Base-by-base conservation (phyloP, 2,888 invertebrate species). In the Listrodromus nycthemerus region DNA sequence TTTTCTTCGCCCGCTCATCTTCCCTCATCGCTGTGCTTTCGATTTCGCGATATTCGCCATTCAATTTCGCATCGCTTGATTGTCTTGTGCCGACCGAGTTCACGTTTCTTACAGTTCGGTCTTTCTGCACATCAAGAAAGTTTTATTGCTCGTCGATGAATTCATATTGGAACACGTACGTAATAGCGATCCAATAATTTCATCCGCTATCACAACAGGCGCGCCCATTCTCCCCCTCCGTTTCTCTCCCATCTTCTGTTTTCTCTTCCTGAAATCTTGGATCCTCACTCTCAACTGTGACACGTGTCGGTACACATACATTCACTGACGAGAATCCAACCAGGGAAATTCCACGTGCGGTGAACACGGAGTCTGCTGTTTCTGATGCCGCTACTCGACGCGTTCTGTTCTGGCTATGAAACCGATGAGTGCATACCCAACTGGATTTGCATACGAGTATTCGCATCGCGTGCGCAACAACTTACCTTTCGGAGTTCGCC, bases 391-490 rank as follows among this genome's bases (percentile, higher is more conserved):
- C 71, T 79, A 70, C 61, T 75, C 58, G 37, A 55, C n/a, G 74
- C 33, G 45, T 63, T 67, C 73, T 37, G 73, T 73, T 73, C 77
- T 55, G 24, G 58, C 30, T 69, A 55, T 48, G 74, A 58, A 67
- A 67, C 37, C 78, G 74, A 66, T 87, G 86, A 90, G 89, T 89
- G 89, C 89, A 90, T 80, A 81, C 89, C 86, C 89, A 85, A 90
- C 88, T 88, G 87, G 87, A 92, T 92, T 92, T 92, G 88, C 92
- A 91, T 92, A 90, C 89, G 90, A 91, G 91, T 90, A 81, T 84
- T 91, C 89, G 88, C 88, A 89, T 91, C 86, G 83, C 77, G 75
- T 27, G 61, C 30, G 27, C 30, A n/a, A 30, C 61, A 27, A 27
- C 16, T 78, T 77, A 50, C 50, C 84, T 73, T 66, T 33, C 70